Base-by-base conservation (phyloP, 2,797 vertebrate species). In the Acipenser transmontanus region DNA sequence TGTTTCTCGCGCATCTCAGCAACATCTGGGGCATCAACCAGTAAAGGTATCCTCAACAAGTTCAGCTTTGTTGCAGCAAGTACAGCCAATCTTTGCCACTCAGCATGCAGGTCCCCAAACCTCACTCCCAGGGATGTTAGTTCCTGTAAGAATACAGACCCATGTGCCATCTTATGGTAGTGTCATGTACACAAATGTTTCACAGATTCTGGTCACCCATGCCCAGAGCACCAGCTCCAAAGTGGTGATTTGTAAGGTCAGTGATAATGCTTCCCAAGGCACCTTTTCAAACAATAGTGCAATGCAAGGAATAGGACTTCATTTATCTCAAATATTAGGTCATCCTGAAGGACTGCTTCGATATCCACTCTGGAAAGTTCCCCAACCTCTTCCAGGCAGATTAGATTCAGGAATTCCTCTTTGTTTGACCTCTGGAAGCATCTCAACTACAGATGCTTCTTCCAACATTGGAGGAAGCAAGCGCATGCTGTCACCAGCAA, bases 141-240 rank as follows among this genome's bases (percentile, higher is more conserved):
- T 99, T 73, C 97, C 97, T 0, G 97, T 99, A 62, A 89, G 97
- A 69, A 87, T 97, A 79, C 96, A 98, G 79, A 98, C 97, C 14
- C 88, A 96, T 0, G 90, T 99, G 78, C 96, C 97, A 69, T 94
- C 94, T 3, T 96, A 94, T 0, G 93, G 95, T 71, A 98, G 93
- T 78, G 90, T 94, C 73, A 98, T 94, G 92, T 99, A 99, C 82
- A 99, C 97, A 66, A 99, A 93, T 80, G 95, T 99, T 84, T 98
- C 95, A 73, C 97, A 99, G 84, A 88, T 95, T 49, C 72, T 92
- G 60, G 75, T 80, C 12, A 68, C 74, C 49, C 84, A 83, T 14
- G 81, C 88, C 69, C 86, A 88, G 71, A 73, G 80, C 49, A 84
- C 91, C 65, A 85, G 87, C 73, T 84, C 88, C 14, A 78, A 87